A percentile compares a stretch with the other conserved stretches of the same genome.
Conservation (phyloP, 2,888 invertebrate genomes). For the Pachydiplax longipennis region DNA sequence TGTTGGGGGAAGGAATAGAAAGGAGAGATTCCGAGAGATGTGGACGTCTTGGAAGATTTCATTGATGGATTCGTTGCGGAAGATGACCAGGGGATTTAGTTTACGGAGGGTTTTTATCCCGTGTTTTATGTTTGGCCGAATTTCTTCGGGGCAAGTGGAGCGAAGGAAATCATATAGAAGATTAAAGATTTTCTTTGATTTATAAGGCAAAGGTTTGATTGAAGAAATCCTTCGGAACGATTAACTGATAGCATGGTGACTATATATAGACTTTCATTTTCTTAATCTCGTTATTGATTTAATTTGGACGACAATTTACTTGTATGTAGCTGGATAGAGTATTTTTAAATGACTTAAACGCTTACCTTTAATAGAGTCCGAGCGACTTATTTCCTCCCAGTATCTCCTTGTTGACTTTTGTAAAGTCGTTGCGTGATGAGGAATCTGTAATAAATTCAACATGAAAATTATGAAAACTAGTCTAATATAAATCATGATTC, state of each 20-base stretch:
- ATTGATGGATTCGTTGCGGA: slow-evolving; percentile 20
- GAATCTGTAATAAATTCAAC: no score
- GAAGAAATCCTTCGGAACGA: no score
- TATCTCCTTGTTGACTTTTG: no score
- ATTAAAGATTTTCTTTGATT: neutral
- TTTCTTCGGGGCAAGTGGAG: neutral
- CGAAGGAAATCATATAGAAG: neutral
- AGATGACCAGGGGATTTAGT: slow-evolving; percentile 19
- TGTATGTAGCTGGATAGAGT: no score
- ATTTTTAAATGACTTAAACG: no score
- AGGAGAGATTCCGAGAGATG: neutral
- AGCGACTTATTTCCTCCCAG: no score
- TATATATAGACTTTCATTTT: neutral
- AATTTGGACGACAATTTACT: no score
- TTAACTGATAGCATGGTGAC: neutral
- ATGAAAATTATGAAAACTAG: no score
- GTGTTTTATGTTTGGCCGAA: neutral
- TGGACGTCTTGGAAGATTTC: slow-evolving; percentile 22
- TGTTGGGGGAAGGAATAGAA: neutral
- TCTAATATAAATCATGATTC: no score
- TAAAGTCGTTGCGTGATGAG: no score
- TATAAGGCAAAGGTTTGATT: neutral
- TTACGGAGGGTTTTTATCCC: neutral
- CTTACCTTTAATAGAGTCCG: no score
- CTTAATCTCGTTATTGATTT: neutral